Base-by-base conservation (phyloP, 2,797 vertebrate genomes). In the Silurus lanzhouensis region DNA sequence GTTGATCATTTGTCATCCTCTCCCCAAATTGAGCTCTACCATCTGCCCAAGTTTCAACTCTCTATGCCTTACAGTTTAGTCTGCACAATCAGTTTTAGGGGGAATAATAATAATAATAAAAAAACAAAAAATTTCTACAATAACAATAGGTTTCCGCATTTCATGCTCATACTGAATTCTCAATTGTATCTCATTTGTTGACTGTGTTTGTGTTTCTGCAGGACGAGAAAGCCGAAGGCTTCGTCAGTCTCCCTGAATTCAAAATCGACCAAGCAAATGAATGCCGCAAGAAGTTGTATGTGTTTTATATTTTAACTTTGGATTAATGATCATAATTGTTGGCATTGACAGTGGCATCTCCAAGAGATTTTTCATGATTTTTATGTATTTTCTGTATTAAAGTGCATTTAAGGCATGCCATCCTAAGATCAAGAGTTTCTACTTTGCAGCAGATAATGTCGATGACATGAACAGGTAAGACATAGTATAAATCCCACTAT, bases 391-490 rank as follows among this genome's bases (percentile, higher is more conserved):
- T 87, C 89, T 93, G 89, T 94, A 98, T 20, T 67, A 6, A 81
- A 87, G 98, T 86, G 98, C 98, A 90, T 99, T 99, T 95, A 99
- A 99, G 94, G 98, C 98, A 90, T 99, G 98, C 93, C 98, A 99
- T 94, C 98, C 98, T 88, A 99, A 99, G 95, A 99, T 99, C 94
- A 99, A 99, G 95, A 99, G 97, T 90, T 99, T 99, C 95, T 99
- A 99, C 94, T 99, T 99, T 94, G 98, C 98, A 89, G 98, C 98
- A 84, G 98, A 99, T 93, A 97, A 98, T 93, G 96, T 98, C 93
- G 98, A 99, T 93, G 98, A 99, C 92, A 98, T 99, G 97, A 98
- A 97, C 93, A 97, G 98, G 98, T 99, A 96, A 96, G 95, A 91
- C 14, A 31, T 19, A 38, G 27, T 64, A 52, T 5, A 52, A 81